Base-by-base conservation (phyloP, 2,888 invertebrate species). In the Asteroscopus sphinx region DNA sequence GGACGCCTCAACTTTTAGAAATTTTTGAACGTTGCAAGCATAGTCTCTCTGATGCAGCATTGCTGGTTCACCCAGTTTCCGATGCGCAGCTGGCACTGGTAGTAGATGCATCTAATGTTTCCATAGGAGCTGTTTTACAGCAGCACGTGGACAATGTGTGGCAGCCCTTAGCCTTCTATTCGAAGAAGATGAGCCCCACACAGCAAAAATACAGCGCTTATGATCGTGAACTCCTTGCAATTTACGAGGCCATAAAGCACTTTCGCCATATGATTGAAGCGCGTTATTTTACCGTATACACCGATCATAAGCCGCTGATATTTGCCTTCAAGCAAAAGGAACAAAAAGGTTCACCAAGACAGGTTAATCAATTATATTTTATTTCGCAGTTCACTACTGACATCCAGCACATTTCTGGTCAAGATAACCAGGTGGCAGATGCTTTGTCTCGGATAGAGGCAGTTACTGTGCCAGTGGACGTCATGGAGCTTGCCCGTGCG, bases 281-380 rank as follows among this genome's bases (percentile, higher is more conserved):
- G 0, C 35, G 42, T 8, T 2, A 17, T n/a, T 55, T 48, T 17
- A 21, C 17, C 0, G 41, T 55, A 9, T 35, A 42, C 0, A 55
- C 55, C 0, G 55, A 55, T 21, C 55, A 49, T 11, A 49, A 56
- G 5, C 55, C 44, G 3, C n/a, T 55, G 0, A 21, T 17, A 4
- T 41, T 41, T n/a, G 55, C 47, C 1, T 55, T 48, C 15, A 37
- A 15, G 1, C 17, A 11, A 11, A 36, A 36, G 17, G 32, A 32
- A 12, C 32, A 36, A 11, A 36, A 36, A n/a, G 9, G 36, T 17
- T 36, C 36, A 8, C 36, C 36, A 1, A 36, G 36, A 5, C 36
- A 36, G 17, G 9, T 17, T 11, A 36, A 15, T 2, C 36, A 36
- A 6, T 12, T 36, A 11, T 16, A 36, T 11, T 36, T 17, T 36